Percentiles rank a stretch among this genome's conserved stretches.
phyloP scores from a whole-genome alignment of 2,888 invertebrate genomes.

The Ernsta delagoae region DNA sequence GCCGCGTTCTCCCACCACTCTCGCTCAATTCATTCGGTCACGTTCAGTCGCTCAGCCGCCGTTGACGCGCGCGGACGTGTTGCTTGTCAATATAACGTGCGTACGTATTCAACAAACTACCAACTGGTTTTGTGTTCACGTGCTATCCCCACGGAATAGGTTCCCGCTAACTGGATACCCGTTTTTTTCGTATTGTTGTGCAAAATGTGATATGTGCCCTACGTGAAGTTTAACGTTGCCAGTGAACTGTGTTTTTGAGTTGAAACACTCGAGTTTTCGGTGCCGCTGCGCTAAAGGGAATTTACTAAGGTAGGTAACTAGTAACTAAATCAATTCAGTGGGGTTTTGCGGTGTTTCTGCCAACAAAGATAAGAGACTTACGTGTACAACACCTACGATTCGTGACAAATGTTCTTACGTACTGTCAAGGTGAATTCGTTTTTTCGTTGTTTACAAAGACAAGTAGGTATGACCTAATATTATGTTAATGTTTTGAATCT shows the following conservation, averaged over 20 bases:
- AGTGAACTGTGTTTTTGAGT: slow-evolving; percentile 79
- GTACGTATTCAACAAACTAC: slow-evolving; percentile 69
- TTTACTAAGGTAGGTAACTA: slow-evolving; percentile 35
- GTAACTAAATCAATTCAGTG: slow-evolving; percentile 10
- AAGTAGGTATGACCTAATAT: slow-evolving; percentile 16
- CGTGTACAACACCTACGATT: slow-evolving; percentile 30
- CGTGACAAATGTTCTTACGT: slow-evolving; percentile 22
- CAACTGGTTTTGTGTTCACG: slow-evolving; percentile 61
- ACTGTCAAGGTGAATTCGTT: slow-evolving; percentile 19
- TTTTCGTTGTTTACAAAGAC: slow-evolving; percentile 27
- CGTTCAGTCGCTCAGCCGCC: slow-evolving; percentile 72
- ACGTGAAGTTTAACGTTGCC: slow-evolving; percentile 69
- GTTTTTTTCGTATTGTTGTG: slow-evolving; percentile 66
- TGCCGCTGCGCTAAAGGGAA: slow-evolving; percentile 41
- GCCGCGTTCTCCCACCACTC: slow-evolving; percentile 57
- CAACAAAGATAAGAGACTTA: slow-evolving; percentile 38
- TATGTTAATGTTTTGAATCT: slow-evolving; percentile 29
- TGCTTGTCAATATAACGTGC: slow-evolving; percentile 43
- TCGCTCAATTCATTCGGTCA: slow-evolving; percentile 50
- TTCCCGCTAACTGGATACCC: slow-evolving; percentile 61
- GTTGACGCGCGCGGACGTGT: slow-evolving; percentile 44
- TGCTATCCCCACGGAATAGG: slow-evolving; percentile 54
- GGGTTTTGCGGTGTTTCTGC: slow-evolving; percentile 34
- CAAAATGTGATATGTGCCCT: slow-evolving; percentile 82
- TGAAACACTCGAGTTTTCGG: slow-evolving; percentile 58